These are phyloP conservation scores for Ips typographus DNA, from an alignment of 1,140 invertebrate genomes.

Conservation along the genomic window DNA sequence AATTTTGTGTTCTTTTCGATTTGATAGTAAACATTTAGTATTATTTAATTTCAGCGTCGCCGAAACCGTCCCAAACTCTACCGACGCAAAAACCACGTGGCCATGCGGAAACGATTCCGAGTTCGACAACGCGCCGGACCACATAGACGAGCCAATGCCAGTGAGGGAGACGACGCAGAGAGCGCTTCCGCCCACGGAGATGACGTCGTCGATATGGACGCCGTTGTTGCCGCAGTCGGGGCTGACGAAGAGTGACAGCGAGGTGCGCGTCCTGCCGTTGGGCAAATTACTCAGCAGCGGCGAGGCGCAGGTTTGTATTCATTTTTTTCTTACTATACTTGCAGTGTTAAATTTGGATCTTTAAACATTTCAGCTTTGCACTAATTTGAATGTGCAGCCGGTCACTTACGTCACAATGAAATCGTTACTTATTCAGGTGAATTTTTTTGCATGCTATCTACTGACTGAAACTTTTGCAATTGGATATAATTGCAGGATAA, in stretches of 20 bases:
- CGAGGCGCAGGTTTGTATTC: constrained; percentile 43
- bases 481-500: constrained; percentile 44
- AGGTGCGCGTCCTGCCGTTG: constrained; percentile 8
- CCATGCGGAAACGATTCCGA: constrained; percentile 44
- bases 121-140: constrained; percentile 23
- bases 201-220: constrained; percentile 3
- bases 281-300: constrained; percentile 41
- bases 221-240: constrained; percentile 34
- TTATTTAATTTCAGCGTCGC: constrained; percentile 53
- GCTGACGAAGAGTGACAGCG: constrained; percentile 6
- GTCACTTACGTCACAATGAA: constrained; percentile 61
- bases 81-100: constrained; percentile 75
- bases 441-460: constrained; percentile 22
- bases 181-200: constrained; percentile 9
- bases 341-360: neutral
- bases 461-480: neutral
- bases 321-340: neutral
- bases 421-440: constrained; percentile 55
- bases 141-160: neutral
- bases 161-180: neutral
- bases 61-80: constrained; percentile 75
- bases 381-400: constrained; percentile 57
- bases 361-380: constrained; percentile 54
- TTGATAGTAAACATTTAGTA: too few relatives aligned
- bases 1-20: too few relatives aligned